phyloP scores from a whole-genome alignment of 1,140 invertebrate genomes.

The Coptotermes formosanus region DNA sequence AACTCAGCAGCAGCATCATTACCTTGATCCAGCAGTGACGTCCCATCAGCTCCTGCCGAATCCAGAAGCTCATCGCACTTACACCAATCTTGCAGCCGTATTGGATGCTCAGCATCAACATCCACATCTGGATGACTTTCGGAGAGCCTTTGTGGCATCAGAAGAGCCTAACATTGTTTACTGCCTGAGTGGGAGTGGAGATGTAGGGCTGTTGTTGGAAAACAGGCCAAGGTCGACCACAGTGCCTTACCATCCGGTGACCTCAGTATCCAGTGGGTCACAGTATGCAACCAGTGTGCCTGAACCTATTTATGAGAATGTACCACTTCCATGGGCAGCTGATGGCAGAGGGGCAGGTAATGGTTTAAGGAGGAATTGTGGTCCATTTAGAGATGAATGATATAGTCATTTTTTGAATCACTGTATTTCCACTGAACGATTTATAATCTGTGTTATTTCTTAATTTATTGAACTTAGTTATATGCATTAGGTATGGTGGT shows the following conservation, averaged over 20 bases:
- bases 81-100: constrained; percentile 62
- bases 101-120: constrained; percentile 4
- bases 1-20: not conserved
- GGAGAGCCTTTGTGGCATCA: constrained; percentile 33
- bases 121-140: constrained; percentile 10
- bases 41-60: constrained; percentile 46
- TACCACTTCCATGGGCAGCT: constrained; percentile 53
- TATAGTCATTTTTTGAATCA: too few species aligned
- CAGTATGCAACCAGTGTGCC: constrained; percentile 32
- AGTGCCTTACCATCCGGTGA: constrained; percentile 29
- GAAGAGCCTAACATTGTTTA: constrained; percentile 32
- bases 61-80: constrained; percentile 62
- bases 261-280: not conserved
- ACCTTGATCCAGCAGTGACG: constrained; percentile 19
- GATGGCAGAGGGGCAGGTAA: constrained; percentile 31
- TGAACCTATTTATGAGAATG: constrained; percentile 79
- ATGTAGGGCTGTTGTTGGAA: not conserved
- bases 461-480: not conserved
- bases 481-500: constrained; percentile 22
- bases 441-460: too few species aligned
- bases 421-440: too few species aligned
- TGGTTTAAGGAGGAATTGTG: too few species aligned
- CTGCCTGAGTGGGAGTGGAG: not conserved
- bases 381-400: too few species aligned
- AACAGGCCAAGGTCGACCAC: constrained; percentile 9